Conservation (phyloP, 2,888 invertebrate species). For the Eilema griseolum region DNA sequence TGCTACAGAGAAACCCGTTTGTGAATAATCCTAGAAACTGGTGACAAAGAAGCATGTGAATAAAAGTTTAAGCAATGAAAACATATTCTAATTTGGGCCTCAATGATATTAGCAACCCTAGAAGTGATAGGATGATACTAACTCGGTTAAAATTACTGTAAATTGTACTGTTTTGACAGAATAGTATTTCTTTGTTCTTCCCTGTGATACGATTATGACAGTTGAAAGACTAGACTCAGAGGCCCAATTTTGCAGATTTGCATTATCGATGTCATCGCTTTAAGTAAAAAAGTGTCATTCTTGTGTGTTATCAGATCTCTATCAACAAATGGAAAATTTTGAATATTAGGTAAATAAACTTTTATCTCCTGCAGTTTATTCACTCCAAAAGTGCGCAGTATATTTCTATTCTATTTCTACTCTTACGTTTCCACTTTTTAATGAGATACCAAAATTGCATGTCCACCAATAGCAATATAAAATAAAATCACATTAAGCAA, state of each 20-base stretch:
- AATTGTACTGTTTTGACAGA: background rate
- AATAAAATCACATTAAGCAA: too few relatives aligned
- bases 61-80: too few relatives aligned
- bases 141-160: background rate
- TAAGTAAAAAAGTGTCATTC: slow-evolving; percentile 8
- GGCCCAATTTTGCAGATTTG: background rate
- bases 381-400: background rate
- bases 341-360: slow-evolving; percentile 10
- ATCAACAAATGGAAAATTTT: slow-evolving; percentile 7
- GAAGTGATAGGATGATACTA: too few relatives aligned
- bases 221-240: background rate
- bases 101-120: too few relatives aligned
- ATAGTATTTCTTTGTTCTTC: background rate
- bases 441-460: background rate
- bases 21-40: too few relatives aligned
- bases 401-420: background rate
- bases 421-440: background rate
- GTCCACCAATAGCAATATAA: too few relatives aligned
- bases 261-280: background rate
- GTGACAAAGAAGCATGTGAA: too few relatives aligned
- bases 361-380: slow-evolving; percentile 5
- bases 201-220: background rate
- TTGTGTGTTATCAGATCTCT: slow-evolving; percentile 7
- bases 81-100: too few relatives aligned
- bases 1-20: too few relatives aligned